Evolutionary conservation across 2,797 vertebrate genomes (phyloP).

Genomic region (Sorex maritimensis): DNA sequence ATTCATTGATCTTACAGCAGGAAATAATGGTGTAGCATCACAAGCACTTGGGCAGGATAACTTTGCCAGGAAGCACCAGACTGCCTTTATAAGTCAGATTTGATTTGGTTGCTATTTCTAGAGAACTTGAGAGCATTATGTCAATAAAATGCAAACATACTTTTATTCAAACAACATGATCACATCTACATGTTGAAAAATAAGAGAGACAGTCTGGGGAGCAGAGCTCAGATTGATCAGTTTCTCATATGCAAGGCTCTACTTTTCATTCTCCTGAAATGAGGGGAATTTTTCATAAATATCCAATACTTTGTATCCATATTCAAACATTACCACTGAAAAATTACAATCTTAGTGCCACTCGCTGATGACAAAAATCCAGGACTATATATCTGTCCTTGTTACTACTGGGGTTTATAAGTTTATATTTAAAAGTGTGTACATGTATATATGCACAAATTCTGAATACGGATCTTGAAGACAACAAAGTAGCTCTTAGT

Average conservation of each 20-base stretch:
- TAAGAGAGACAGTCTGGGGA: background rate
- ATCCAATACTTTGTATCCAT: background rate
- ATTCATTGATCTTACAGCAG: constrained; percentile 61
- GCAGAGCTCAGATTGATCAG: background rate
- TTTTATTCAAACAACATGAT: constrained; percentile 22
- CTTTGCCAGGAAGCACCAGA: constrained; percentile 56
- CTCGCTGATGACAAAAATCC: background rate
- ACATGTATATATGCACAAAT: background rate
- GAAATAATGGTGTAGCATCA: constrained; percentile 56
- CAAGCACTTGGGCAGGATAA: background rate
- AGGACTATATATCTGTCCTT: background rate
- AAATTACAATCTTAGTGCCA: background rate
- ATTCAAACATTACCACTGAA: background rate
- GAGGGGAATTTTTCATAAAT: background rate
- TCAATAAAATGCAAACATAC: constrained; percentile 69
- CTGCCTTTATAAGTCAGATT: constrained; percentile 73
- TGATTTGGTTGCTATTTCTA: constrained; percentile 73
- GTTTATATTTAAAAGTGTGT: background rate
- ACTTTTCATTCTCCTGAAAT: background rate
- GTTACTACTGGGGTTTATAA: background rate
- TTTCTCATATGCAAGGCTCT: background rate
- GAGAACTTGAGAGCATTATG: constrained; percentile 54
- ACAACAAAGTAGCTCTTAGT: constrained; percentile 8
- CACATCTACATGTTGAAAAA: background rate
- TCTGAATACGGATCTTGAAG: background rate